These are phyloP conservation scores for Eptatretus atami DNA, from an alignment of 2,797 vertebrate species.

Conservation along the genomic window DNA sequence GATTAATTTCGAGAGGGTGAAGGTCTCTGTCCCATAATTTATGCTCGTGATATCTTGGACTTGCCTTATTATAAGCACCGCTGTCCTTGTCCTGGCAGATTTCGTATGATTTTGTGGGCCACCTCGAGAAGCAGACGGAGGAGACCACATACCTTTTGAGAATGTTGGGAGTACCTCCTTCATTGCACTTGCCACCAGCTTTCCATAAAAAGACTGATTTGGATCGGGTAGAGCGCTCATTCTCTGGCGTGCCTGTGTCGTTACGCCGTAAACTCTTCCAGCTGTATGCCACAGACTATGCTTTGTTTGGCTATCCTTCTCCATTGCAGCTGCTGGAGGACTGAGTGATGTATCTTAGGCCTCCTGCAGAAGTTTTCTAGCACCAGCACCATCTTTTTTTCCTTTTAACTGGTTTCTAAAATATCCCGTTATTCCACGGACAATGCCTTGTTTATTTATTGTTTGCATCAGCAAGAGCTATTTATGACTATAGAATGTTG, in stretches of 20 bases:
- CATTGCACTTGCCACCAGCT: slow-evolving; percentile 44
- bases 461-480: too few species aligned
- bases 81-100: too few species aligned
- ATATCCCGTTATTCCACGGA: not conserved
- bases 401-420: slow-evolving; percentile 1
- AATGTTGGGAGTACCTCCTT: slow-evolving; percentile 36
- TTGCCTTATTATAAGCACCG: too few species aligned
- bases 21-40: too few species aligned
- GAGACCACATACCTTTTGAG: slow-evolving; percentile 40
- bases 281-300: slow-evolving; percentile 53
- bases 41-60: too few species aligned
- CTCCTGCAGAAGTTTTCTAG: not conserved
- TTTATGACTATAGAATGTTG: too few species aligned
- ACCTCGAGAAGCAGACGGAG: slow-evolving; percentile 48
- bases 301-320: slow-evolving; percentile 51
- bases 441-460: too few species aligned
- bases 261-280: slow-evolving; percentile 40
- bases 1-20: too few species aligned
- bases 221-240: slow-evolving; percentile 57
- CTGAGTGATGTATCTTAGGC: slow-evolving; percentile 10
- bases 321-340: slow-evolving; percentile 25
- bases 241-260: slow-evolving; percentile 31
- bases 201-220: slow-evolving; percentile 38
- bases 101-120: slow-evolving; percentile 50
- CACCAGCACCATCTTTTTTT: not conserved